Evolutionary conservation across 2,113 vertebrate species (phyloP).

Genomic region (Sapajus apella): DNA sequence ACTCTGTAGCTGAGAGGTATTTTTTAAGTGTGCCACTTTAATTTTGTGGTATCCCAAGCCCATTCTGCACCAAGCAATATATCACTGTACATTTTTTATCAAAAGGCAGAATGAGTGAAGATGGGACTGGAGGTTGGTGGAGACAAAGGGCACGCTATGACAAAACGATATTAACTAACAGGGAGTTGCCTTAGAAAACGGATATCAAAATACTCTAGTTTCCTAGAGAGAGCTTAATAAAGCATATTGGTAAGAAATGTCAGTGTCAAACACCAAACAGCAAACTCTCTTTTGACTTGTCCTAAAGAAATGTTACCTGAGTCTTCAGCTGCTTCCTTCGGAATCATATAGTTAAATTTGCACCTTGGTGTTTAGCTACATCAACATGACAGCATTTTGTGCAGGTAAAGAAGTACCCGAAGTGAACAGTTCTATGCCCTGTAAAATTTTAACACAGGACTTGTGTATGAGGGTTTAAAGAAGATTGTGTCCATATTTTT

Average conservation of each 20-base stretch:
- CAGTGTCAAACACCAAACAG: background rate
- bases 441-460: background rate
- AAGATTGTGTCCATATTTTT: background rate
- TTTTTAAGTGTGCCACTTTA: constrained; percentile 40
- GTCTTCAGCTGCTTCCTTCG: background rate
- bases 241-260: background rate
- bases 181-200: background rate
- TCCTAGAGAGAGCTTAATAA: background rate
- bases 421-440: background rate
- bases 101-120: background rate
- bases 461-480: background rate
- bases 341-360: background rate
- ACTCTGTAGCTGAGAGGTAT: constrained; percentile 23
- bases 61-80: background rate
- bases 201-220: background rate
- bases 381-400: background rate
- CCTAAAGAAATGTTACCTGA: background rate
- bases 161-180: background rate
- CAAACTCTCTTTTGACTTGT: background rate
- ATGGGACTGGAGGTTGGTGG: background rate
- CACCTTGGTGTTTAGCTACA: background rate
- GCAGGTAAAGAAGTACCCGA: background rate
- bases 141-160: background rate
- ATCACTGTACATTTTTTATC: background rate
- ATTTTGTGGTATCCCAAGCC: background rate